Evolutionary conservation across 2,797 vertebrate genomes (phyloP).

Genomic region (Peromyscus aztecus): DNA sequence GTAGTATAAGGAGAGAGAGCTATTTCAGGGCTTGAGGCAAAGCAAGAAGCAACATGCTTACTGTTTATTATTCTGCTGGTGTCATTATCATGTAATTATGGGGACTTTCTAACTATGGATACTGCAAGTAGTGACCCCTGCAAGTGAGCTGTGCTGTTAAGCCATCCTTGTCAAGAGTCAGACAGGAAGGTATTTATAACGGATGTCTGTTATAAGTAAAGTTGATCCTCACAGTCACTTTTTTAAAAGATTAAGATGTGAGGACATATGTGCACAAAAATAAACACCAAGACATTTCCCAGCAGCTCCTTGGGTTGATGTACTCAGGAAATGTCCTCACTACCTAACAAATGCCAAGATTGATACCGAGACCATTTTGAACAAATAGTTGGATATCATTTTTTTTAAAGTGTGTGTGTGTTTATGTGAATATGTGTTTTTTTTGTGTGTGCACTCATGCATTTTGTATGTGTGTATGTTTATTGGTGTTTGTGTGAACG

Average conservation of each 20-base stretch:
- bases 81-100: background rate
- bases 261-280: background rate
- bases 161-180: background rate
- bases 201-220: constrained; percentile 31
- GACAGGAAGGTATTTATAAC: background rate
- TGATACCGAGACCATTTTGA: background rate
- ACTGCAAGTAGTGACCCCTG: background rate
- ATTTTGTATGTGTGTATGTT: background rate
- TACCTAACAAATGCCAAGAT: background rate
- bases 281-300: background rate
- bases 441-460: background rate
- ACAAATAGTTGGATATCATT: background rate
- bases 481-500: background rate
- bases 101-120: background rate
- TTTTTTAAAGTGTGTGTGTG: background rate
- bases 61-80: background rate
- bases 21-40: background rate
- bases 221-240: background rate
- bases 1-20: background rate
- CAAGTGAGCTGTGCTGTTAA: background rate
- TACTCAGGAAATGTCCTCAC: background rate
- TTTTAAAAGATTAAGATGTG: background rate
- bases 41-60: background rate
- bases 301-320: background rate
- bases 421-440: background rate